phyloP scores from a whole-genome alignment of 2,888 invertebrate genomes.

The Trachelus stipa region DNA sequence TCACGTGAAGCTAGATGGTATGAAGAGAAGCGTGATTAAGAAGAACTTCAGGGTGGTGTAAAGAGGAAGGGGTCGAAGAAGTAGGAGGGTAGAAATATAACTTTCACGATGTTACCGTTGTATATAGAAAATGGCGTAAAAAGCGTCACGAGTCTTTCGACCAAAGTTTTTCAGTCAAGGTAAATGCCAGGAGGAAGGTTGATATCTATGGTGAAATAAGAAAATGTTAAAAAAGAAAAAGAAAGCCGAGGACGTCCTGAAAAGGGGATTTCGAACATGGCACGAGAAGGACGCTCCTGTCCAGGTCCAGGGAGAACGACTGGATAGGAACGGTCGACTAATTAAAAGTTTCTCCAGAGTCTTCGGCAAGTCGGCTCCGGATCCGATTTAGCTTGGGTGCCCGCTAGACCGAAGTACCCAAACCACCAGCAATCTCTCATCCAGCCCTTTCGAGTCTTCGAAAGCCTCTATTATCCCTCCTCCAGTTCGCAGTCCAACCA shows the following conservation, averaged over 20 bases:
- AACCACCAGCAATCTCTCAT: neutral
- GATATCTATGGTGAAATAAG: neutral
- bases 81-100: too few relatives aligned
- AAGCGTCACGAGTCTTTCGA: too few relatives aligned
- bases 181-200: neutral
- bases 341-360: conserved; percentile 30
- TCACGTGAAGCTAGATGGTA: too few relatives aligned
- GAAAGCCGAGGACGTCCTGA: conserved; percentile 13
- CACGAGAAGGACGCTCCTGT: neutral
- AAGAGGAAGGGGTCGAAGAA: too few relatives aligned
- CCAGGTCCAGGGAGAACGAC: neutral
- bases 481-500: neutral
- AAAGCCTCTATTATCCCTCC: neutral
- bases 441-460: conserved; percentile 1
- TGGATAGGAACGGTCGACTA: conserved; percentile 27
- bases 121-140: too few relatives aligned
- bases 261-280: conserved; percentile 11
- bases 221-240: neutral
- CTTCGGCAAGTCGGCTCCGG: conserved; percentile 14
- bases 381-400: conserved; percentile 14
- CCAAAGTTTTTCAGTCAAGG: too few relatives aligned
- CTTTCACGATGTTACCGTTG: too few relatives aligned
- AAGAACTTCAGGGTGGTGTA: too few relatives aligned
- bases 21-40: too few relatives aligned
- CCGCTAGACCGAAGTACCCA: neutral